A percentile compares a stretch with the other conserved stretches of the same genome.
Conservation (phyloP, 64 coral and sea anemone species). For the Acropora yongei region DNA sequence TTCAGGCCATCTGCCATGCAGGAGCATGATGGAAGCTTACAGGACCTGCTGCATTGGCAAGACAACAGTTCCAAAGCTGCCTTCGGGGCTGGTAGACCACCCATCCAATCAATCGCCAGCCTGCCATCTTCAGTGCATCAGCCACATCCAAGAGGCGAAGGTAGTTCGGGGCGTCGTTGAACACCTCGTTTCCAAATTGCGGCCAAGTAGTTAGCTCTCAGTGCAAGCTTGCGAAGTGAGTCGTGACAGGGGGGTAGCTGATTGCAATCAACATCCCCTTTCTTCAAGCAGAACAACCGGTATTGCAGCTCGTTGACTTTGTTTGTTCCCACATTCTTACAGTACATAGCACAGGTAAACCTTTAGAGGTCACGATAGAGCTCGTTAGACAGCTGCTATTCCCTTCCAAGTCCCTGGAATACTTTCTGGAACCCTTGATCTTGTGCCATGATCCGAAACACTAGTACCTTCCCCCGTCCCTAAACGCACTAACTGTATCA, state of each 20-base stretch:
- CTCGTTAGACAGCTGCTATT: slow-evolving; percentile 38
- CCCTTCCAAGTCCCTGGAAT: slow-evolving; percentile 38
- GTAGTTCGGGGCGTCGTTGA: slow-evolving; percentile 18
- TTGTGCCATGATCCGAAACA: neutral
- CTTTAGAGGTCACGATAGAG: neutral
- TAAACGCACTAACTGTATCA: slow-evolving; percentile 71
- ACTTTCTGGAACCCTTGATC: neutral
- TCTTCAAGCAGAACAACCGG: slow-evolving; percentile 35
- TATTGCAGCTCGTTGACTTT: slow-evolving; percentile 5
- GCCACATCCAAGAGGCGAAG: slow-evolving; percentile 31
- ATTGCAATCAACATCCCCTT: slow-evolving; percentile 38
- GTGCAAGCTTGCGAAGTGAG: slow-evolving; percentile 6
- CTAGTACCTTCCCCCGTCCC: slow-evolving; percentile 36
- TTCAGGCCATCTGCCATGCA: no score
- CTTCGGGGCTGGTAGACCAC: no score
- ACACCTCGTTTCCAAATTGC: slow-evolving; percentile 19
- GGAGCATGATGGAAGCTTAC: no score
- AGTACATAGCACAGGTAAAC: slow-evolving; percentile 48
- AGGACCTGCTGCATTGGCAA: no score
- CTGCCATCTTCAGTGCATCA: neutral
- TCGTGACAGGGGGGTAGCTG: slow-evolving; percentile 46
- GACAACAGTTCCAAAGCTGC: no score
- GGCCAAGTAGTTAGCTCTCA: slow-evolving; percentile 23
- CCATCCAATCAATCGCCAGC: no score
- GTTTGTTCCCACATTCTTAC: neutral